Evolutionary conservation across 1,140 invertebrate genomes (phyloP), one percentile per base, ranked within the genome.

Genomic region (Spodoptera litura): DNA sequence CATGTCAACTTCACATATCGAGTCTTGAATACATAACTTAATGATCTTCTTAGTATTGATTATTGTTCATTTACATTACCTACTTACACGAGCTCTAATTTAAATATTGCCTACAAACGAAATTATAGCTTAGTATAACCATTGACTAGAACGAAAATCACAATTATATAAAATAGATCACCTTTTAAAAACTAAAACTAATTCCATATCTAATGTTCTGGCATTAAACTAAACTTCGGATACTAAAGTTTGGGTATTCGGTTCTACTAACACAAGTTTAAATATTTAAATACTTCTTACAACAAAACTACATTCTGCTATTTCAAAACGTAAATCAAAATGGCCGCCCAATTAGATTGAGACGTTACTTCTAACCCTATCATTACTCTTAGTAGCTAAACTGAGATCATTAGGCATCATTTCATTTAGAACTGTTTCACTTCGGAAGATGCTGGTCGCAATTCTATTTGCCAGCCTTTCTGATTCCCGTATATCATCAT

Each of bases 371-470:
- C 87, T 89, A 81, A 88, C 49, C 62, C 89, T 88, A 51, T 89
- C 87, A 53, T 79, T 85, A 81, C 83, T 89, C 75, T 91, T 92
- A 0, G 85, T 44, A 10, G 91, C 88, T 81, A 95, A 87, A 85
- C 93, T 95, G 11, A 95, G 87, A 85, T 95, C 94, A 64, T 95
- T 95, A 4, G 94, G 94, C 20, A 95, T 85, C 55, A 95, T 85
- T 64, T 95, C 94, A 59, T 95, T 91, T 70, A 95, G 78, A 5
- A 95, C 89, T 5, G 92, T 91, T 12, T 94, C 90, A 74, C 88
- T 91, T 85, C 92, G 87, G 75, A 93, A 94, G 51, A 94, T 94
- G 72, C 90, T 93, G 0, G 91, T 93, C 0, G 91, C 92, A 85
- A 94, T 94, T 68, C 91, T 87, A 52, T 90, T 94, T 20, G 93